Percentiles rank a stretch among this genome's conserved stretches.
Conservation (phyloP, 1,140 invertebrate species). For the Pteromalus puparum region DNA sequence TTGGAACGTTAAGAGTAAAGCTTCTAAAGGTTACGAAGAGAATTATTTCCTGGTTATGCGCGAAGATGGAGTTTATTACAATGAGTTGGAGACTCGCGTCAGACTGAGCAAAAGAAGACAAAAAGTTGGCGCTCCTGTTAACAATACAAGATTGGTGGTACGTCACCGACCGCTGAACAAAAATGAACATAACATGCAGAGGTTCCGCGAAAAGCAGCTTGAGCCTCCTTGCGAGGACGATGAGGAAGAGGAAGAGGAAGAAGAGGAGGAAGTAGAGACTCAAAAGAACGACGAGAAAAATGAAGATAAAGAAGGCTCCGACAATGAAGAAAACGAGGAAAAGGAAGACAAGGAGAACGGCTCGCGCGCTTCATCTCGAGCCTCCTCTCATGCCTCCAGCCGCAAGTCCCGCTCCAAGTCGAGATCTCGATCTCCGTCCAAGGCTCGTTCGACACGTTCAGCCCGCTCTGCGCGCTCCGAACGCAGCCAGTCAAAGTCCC, state of each 20-base stretch:
- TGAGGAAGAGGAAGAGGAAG: conserved; percentile 76
- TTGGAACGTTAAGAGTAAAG: conserved; percentile 99
- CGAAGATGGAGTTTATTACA: conserved; percentile 93
- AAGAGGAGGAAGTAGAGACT: conserved; percentile 60
- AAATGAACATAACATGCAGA: conserved; percentile 90
- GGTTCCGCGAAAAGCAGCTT: conserved; percentile 88
- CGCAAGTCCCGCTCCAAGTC: conserved; percentile 58
- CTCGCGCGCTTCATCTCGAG: conserved; percentile 63
- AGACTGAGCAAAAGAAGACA: conserved; percentile 92
- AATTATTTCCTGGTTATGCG: conserved; percentile 98
- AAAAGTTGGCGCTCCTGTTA: conserved; percentile 83
- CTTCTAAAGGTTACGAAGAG: conserved; percentile 97
- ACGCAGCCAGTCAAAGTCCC: conserved; percentile 59
- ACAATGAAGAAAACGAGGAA: conserved; percentile 49
- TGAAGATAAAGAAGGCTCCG: conserved; percentile 58
- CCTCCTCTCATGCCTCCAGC: conserved; percentile 61
- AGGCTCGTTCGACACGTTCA: neutral
- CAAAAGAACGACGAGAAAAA: conserved; percentile 55
- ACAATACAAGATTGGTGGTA: conserved; percentile 91
- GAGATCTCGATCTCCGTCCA: conserved; percentile 51
- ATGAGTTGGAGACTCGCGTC: conserved; percentile 97
- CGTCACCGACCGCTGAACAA: conserved; percentile 93
- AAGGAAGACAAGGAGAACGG: conserved; percentile 53
- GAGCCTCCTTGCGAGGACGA: conserved; percentile 91
- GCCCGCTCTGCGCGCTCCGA: conserved; percentile 55